Conservation (phyloP, 2,888 invertebrate species). For the Tiphia femorata region DNA sequence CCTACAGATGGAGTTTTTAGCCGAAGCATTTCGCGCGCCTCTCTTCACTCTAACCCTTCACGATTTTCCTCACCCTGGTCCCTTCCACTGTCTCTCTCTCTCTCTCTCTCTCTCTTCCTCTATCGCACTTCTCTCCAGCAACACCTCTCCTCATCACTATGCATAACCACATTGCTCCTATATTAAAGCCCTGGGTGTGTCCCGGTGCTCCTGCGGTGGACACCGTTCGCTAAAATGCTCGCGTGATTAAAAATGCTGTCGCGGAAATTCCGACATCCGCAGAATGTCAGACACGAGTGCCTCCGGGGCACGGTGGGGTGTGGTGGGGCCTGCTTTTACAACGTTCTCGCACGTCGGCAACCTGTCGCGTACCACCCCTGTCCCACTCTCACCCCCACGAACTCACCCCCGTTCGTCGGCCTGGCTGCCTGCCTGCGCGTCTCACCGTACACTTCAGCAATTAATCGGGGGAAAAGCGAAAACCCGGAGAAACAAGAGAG, state of each 20-base stretch:
- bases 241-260: conserved; percentile 68
- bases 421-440: not conserved
- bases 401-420: too few species aligned
- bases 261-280: conserved; percentile 57
- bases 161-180: conserved; percentile 66
- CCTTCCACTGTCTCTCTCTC: not conserved
- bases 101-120: not conserved
- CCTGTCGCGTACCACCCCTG: conserved; percentile 42
- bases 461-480: conserved; percentile 35
- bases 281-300: conserved; percentile 47
- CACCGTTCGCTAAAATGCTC: conserved; percentile 55
- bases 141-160: conserved; percentile 57
- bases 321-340: conserved; percentile 3
- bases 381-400: conserved; percentile 13
- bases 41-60: conserved; percentile 4
- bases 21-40: conserved; percentile 57
- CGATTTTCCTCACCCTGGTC: not conserved
- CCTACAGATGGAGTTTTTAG: conserved; percentile 68
- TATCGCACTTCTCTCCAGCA: too few species aligned
- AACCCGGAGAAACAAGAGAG: not conserved
- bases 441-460: conserved; percentile 21
- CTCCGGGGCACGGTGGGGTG: not conserved
- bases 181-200: conserved; percentile 53
- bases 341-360: conserved; percentile 47
- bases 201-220: not conserved